These are phyloP conservation scores for Drosophila rubida DNA, from an alignment of 2,888 invertebrate genomes.

Conservation along the genomic window DNA sequence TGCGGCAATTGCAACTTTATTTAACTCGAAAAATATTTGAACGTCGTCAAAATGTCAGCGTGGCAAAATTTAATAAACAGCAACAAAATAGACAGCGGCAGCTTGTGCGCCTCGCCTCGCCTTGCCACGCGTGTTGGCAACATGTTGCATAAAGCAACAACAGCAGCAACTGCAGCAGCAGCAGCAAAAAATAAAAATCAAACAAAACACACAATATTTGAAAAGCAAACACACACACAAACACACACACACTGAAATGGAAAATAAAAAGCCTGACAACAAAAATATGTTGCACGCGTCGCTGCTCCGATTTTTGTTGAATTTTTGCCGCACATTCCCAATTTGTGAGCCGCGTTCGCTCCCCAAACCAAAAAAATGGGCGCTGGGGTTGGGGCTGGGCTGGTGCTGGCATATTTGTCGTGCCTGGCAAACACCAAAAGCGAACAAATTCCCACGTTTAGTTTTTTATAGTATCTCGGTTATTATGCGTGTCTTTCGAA, in stretches of 20 bases:
- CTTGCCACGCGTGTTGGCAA: constrained; percentile 59
- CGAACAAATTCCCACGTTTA: constrained; percentile 74
- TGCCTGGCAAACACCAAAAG: constrained; percentile 59
- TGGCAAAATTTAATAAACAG: constrained; percentile 72
- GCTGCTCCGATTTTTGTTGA: constrained; percentile 56
- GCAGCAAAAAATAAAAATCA: constrained; percentile 3
- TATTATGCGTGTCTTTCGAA: constrained; percentile 60
- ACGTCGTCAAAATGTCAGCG: constrained; percentile 73
- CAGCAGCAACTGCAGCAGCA: background rate
- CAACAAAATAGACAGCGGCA: constrained; percentile 47
- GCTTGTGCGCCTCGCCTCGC: constrained; percentile 35
- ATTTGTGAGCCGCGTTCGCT: constrained; percentile 54
- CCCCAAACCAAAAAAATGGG: constrained; percentile 12
- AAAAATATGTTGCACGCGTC: constrained; percentile 68
- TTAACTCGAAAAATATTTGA: constrained; percentile 62
- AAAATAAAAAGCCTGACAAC: constrained; percentile 34
- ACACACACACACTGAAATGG: background rate
- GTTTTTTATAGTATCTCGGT: constrained; percentile 40
- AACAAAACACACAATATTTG: constrained; percentile 21
- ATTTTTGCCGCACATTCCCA: constrained; percentile 61
- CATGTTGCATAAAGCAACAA: constrained; percentile 64
- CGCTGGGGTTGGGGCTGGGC: background rate
- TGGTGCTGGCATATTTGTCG: constrained; percentile 45
- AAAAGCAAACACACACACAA: constrained; percentile 11
- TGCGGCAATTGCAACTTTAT: constrained; percentile 77